A percentile compares a stretch with the other conserved stretches of the same genome.
Evolutionary conservation across 2,888 invertebrate species (phyloP).

Genomic region (Nymphalis c-album): DNA sequence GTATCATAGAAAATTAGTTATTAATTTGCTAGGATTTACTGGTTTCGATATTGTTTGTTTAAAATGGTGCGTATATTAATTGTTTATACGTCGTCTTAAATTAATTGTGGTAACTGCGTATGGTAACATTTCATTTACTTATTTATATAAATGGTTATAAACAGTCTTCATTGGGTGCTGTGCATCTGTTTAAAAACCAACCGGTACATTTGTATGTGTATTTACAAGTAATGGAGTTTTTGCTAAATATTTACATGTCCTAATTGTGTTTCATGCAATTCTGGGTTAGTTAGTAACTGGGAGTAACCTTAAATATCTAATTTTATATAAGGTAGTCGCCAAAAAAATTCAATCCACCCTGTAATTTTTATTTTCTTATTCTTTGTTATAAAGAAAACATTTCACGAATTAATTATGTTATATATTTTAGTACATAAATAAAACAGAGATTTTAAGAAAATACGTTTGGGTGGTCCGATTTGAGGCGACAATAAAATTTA

Average conservation of each 20-base stretch:
- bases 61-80: constrained; percentile 2
- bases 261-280: constrained; percentile 55
- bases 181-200: constrained; percentile 40
- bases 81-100: constrained; percentile 42
- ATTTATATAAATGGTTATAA: constrained; percentile 51
- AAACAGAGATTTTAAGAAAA: neutral
- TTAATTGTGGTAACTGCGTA: constrained; percentile 57
- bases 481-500: constrained; percentile 41
- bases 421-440: constrained; percentile 14
- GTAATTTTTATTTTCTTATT: constrained; percentile 10
- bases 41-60: neutral
- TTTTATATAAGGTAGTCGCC: constrained; percentile 26
- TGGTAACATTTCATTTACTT: constrained; percentile 49
- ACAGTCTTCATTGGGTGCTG: constrained; percentile 61
- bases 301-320: constrained; percentile 37
- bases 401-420: constrained; percentile 17
- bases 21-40: neutral
- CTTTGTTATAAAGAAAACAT: neutral
- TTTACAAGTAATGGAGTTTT: constrained; percentile 61
- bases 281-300: constrained; percentile 57
- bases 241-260: constrained; percentile 62
- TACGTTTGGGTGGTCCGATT: constrained; percentile 38
- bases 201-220: constrained; percentile 54
- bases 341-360: constrained; percentile 32
- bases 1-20: constrained; percentile 1